Conservation (phyloP, 2,888 invertebrate species). For the Cremastinae sp. region DNA sequence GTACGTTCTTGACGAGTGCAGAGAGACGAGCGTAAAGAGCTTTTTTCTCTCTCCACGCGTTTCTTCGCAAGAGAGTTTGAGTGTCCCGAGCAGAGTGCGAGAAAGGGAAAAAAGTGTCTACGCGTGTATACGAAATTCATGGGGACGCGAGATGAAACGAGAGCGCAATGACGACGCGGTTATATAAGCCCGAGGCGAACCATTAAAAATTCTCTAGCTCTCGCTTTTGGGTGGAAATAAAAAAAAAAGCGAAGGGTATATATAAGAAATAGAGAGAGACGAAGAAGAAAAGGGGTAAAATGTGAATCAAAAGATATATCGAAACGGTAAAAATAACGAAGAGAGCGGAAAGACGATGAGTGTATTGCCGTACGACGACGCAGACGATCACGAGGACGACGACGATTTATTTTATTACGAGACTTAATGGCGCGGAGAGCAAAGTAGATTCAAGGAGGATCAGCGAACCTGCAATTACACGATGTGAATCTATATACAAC, state of each 20-base stretch:
- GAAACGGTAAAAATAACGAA: slow-evolving; percentile 47
- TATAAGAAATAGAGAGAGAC: background rate
- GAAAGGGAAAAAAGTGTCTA: background rate
- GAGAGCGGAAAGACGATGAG: slow-evolving; percentile 29
- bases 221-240: too few species aligned
- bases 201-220: slow-evolving; percentile 62
- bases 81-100: background rate
- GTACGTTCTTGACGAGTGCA: slow-evolving; percentile 27
- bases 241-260: slow-evolving; percentile 27
- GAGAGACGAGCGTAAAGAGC: slow-evolving; percentile 42
- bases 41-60: slow-evolving; percentile 23
- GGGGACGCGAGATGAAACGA: slow-evolving; percentile 31
- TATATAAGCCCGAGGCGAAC: slow-evolving; percentile 51
- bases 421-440: slow-evolving; percentile 60
- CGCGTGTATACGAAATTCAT: slow-evolving; percentile 6
- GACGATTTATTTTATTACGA: slow-evolving; percentile 65
- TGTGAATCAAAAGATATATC: slow-evolving; percentile 54
- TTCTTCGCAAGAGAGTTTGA: slow-evolving; percentile 4
- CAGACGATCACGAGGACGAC: slow-evolving; percentile 43
- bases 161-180: slow-evolving; percentile 36
- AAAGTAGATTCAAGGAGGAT: slow-evolving; percentile 59
- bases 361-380: slow-evolving; percentile 30
- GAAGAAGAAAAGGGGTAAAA: slow-evolving; percentile 12
- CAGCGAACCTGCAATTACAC: slow-evolving; percentile 64
- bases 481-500: slow-evolving; percentile 25